A percentile compares a stretch with the other conserved stretches of the same genome.
These are phyloP conservation scores for Drosophila serrata DNA, from an alignment of 1,140 invertebrate genomes.

Conservation along the genomic window DNA sequence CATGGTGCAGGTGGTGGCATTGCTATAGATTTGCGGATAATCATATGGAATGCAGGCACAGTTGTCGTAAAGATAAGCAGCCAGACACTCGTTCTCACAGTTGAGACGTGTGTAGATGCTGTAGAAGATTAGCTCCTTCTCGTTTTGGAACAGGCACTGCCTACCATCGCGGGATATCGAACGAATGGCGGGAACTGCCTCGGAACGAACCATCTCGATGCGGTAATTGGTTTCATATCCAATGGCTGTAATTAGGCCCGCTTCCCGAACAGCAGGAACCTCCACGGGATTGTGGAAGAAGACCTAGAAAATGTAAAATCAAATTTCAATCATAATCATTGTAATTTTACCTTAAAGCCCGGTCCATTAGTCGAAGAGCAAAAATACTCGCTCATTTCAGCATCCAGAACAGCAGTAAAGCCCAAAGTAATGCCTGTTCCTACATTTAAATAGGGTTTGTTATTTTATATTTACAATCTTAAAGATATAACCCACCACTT, in stretches of 20 bases:
- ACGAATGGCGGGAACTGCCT: slow-evolving; percentile 87
- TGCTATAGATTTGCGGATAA: slow-evolving; percentile 86
- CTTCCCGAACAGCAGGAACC: slow-evolving; percentile 90
- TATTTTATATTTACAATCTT: not conserved
- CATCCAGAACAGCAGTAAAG: slow-evolving; percentile 89
- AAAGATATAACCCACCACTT: slow-evolving; percentile 50
- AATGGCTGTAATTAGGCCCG: slow-evolving; percentile 89
- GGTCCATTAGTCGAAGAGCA: slow-evolving; percentile 91
- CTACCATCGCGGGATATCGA: slow-evolving; percentile 88
- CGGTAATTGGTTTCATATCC: slow-evolving; percentile 89
- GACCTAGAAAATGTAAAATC: slow-evolving; percentile 55
- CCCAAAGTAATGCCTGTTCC: slow-evolving; percentile 90
- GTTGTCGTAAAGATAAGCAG: slow-evolving; percentile 87
- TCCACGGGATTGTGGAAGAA: slow-evolving; percentile 91
- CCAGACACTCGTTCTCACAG: slow-evolving; percentile 90
- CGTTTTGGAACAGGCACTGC: slow-evolving; percentile 90
- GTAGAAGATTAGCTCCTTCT: slow-evolving; percentile 89
- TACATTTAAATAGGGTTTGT: not conserved
- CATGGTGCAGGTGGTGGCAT: slow-evolving; percentile 59
- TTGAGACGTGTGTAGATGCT: slow-evolving; percentile 85
- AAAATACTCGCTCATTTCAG: slow-evolving; percentile 90
- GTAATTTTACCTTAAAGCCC: slow-evolving; percentile 89
- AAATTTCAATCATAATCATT: too few species aligned
- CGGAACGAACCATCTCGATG: slow-evolving; percentile 88
- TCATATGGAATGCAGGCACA: slow-evolving; percentile 90